Evolutionary conservation across 2,113 vertebrate species (phyloP).

Genomic region (Psammodynastes pulverulentus): DNA sequence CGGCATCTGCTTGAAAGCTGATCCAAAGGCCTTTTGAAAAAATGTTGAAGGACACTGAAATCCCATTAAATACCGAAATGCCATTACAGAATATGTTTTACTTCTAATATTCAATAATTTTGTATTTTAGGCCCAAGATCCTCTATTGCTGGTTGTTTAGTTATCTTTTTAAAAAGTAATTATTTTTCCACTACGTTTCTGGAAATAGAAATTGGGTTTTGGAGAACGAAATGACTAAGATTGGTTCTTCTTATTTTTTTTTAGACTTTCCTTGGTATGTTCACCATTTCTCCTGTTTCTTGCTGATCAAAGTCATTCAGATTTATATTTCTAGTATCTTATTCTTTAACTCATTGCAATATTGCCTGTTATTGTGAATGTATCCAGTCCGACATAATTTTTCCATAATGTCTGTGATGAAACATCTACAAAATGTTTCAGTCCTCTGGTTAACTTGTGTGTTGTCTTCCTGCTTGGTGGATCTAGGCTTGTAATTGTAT

Average conservation of each 20-base stretch:
- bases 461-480: not conserved
- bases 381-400: not conserved
- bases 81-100: not conserved
- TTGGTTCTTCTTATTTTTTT: not conserved
- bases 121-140: not conserved
- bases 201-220: not conserved
- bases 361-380: not conserved
- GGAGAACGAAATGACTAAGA: not conserved
- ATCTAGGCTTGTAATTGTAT: not conserved
- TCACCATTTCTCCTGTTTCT: not conserved
- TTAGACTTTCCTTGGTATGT: not conserved
- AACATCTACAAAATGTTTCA: not conserved
- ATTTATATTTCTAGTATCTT: not conserved
- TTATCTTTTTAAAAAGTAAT: not conserved
- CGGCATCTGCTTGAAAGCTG: not conserved
- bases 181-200: constrained; percentile 15
- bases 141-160: not conserved
- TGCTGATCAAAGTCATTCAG: not conserved
- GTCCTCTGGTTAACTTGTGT: not conserved
- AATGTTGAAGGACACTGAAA: not conserved
- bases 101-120: not conserved
- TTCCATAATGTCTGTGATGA: not conserved
- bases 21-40: constrained; percentile 3
- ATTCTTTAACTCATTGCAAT: not conserved
- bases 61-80: not conserved